Base-by-base conservation (phyloP, 2,113 vertebrate species). In the Equus przewalskii region DNA sequence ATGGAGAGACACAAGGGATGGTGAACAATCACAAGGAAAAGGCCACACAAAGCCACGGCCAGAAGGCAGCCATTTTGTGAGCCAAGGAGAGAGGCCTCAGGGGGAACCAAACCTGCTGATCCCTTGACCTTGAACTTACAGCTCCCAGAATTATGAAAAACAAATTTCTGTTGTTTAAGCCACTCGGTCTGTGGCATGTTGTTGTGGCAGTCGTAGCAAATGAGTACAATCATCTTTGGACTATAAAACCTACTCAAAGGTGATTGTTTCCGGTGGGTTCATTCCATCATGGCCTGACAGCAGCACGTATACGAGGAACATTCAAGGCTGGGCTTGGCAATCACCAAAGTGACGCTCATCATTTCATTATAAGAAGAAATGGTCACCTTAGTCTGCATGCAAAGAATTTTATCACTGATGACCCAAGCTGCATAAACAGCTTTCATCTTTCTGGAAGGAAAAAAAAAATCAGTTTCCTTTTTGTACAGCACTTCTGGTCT, bases 311-410 rank as follows among this genome's bases (percentile, higher is more conserved):
- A 4, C 46, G 56, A 16, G 21, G 80, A 95, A 56, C 30, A 46
- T 65, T 65, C 6, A 10, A 62, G 58, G 14, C 11, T 65, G 16
- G 21, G 12, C 21, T 76, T 75, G 58, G 58, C 80, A 62, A 3
- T 0, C 0, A 36, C 26, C 13, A 28, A 30, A 51, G 51, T 69
- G 28, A 94, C 56, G 85, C 44, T 92, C 16, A 24, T 30, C 22
- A 80, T 95, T 97, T 94, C 46, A 86, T 91, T 96, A 10, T 56
- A 93, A 78, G 70, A 86, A 60, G 54, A 49, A 93, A 69, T 65
- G 36, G 94, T 94, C 33, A 24, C 75, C 24, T 93, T 89, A 86
- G 86, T 33, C 30, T 58, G 33, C 1, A 30, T 13, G 8, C 4
- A 36, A 79, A 95, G 36, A 8, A 10, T 88, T 98, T 94, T 83